A percentile compares a stretch with the other conserved stretches of the same genome.
Evolutionary conservation across 2,888 invertebrate species (phyloP).

Genomic region (Paralinhomoeus sp.): DNA sequence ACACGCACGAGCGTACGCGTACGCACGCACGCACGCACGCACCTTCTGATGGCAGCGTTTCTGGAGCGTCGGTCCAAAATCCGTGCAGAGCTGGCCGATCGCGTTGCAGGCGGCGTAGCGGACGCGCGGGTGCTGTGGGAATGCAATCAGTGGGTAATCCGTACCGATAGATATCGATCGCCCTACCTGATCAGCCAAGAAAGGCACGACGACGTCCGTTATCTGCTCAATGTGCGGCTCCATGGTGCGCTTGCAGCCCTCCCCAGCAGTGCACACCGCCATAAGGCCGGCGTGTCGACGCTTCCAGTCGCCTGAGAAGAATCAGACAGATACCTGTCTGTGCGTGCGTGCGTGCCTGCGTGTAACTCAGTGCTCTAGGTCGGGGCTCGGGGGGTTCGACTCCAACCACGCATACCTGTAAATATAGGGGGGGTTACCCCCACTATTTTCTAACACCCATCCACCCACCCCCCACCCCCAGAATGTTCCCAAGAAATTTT

Average conservation of each 20-base stretch:
- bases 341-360: background rate
- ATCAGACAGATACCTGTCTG: background rate
- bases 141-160: no score
- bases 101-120: conserved; percentile 95
- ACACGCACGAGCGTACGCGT: conserved; percentile 1
- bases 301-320: conserved; percentile 30
- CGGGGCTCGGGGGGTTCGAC: background rate
- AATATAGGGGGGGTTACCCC: background rate
- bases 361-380: background rate
- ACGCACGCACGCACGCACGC: background rate
- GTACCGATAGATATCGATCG: background rate
- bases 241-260: conserved; percentile 97
- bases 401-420: background rate
- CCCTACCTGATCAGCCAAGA: conserved; percentile 53
- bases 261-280: conserved; percentile 92
- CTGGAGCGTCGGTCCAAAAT: conserved; percentile 85
- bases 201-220: conserved; percentile 65
- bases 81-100: conserved; percentile 92
- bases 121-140: conserved; percentile 57
- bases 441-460: no score
- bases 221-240: conserved; percentile 74
- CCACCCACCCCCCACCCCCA: no score
- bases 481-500: no score
- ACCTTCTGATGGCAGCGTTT: conserved; percentile 86
- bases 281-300: conserved; percentile 77